Evolutionary conservation across 2,797 vertebrate species (phyloP).

Genomic region (Pangasius sanitwongsei): DNA sequence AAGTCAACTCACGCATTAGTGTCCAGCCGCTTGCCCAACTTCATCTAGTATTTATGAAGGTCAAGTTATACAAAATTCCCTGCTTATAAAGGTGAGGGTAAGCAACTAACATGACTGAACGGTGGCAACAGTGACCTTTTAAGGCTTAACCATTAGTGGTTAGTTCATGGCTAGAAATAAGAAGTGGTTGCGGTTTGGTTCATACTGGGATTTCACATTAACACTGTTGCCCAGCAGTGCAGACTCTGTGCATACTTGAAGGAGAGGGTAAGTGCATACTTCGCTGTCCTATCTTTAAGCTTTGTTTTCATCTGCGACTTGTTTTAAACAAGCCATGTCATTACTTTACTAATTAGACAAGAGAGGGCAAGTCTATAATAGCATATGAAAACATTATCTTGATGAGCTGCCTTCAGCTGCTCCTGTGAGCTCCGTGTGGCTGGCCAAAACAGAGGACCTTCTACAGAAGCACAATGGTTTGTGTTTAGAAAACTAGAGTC

Average conservation of each 20-base stretch:
- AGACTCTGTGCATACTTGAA: background rate
- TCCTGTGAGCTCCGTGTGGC: background rate
- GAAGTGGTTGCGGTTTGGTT: background rate
- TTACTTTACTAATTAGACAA: background rate
- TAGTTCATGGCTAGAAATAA: background rate
- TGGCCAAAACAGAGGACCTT: background rate
- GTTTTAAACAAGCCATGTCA: background rate
- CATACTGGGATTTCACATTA: background rate
- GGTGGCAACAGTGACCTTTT: background rate
- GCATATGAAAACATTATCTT: background rate
- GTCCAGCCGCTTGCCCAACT: slow-evolving; percentile 5
- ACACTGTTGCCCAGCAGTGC: background rate
- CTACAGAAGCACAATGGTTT: background rate
- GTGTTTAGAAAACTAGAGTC: background rate
- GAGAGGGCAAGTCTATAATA: background rate
- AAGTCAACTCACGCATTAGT: background rate
- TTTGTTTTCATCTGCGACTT: background rate
- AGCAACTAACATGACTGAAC: background rate
- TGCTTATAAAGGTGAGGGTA: background rate
- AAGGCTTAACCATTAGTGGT: background rate
- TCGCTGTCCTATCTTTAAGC: background rate
- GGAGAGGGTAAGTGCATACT: background rate
- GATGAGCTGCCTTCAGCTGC: background rate
- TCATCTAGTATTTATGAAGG: background rate
- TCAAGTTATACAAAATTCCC: background rate